Conservation (phyloP, 2,888 invertebrate genomes). For the Gymnoscelis rufifasciata region DNA sequence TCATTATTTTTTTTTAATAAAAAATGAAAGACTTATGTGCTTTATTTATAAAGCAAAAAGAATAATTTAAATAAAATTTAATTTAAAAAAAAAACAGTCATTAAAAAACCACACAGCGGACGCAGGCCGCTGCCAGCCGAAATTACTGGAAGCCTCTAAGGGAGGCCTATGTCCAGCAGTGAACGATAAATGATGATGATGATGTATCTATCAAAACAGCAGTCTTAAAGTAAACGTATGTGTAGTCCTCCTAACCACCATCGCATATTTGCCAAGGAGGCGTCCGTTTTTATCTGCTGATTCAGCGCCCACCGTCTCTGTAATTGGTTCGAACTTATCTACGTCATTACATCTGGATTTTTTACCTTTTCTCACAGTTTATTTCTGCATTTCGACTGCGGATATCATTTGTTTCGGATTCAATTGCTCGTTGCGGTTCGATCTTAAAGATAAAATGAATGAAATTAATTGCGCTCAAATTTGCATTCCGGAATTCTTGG, state of each 20-base stretch:
- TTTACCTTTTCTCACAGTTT: slow-evolving; percentile 62
- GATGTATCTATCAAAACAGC: too few relatives aligned
- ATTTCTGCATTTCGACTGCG: slow-evolving; percentile 61
- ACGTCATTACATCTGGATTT: slow-evolving; percentile 75
- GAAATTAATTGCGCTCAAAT: slow-evolving; percentile 5
- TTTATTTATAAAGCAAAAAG: too few relatives aligned
- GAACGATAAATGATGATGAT: too few relatives aligned
- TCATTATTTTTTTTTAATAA: too few relatives aligned
- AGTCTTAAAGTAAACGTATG: too few relatives aligned
- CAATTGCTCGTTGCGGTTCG: slow-evolving; percentile 61
- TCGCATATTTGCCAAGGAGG: slow-evolving; percentile 63
- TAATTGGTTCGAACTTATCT: slow-evolving; percentile 77
- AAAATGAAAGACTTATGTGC: too few relatives aligned
- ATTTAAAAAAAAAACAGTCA: too few relatives aligned
- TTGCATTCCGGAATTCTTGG: not conserved
- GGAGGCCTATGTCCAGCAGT: too few relatives aligned
- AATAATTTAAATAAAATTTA: too few relatives aligned
- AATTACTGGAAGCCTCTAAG: too few relatives aligned
- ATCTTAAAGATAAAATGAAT: slow-evolving; percentile 6
- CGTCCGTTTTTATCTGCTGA: slow-evolving; percentile 69
- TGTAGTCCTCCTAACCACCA: slow-evolving; percentile 29
- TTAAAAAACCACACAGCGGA: too few relatives aligned
- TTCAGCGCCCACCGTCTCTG: slow-evolving; percentile 67
- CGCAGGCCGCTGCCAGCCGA: too few relatives aligned
- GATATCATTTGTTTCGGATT: slow-evolving; percentile 74